A percentile compares a stretch with the other conserved stretches of the same genome.
phyloP scores from a whole-genome alignment of 2,113 vertebrate genomes.

The Platichthys stellatus region DNA sequence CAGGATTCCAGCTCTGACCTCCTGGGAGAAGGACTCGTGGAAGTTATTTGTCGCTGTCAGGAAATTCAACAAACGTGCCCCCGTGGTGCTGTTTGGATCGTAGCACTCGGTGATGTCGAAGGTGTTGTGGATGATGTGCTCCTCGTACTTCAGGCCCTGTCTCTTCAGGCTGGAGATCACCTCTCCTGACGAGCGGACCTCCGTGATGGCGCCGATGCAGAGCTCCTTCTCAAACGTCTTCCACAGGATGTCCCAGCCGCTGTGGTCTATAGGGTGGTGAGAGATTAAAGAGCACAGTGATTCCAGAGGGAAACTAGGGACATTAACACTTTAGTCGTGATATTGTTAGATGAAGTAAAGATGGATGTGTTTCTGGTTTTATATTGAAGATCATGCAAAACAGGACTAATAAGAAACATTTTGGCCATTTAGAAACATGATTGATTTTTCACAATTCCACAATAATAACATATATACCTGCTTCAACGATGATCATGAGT shows the following conservation, averaged over 20 bases:
- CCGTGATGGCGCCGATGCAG: constrained; percentile 34
- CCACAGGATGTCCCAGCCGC: constrained; percentile 73
- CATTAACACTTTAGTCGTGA: background rate
- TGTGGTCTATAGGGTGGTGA: constrained; percentile 26
- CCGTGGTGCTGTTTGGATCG: constrained; percentile 40
- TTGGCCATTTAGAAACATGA: background rate
- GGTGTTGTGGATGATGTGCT: constrained; percentile 51
- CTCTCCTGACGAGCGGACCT: constrained; percentile 64
- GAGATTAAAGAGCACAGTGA: background rate
- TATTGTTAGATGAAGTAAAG: no score
- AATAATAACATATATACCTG: constrained; percentile 58
- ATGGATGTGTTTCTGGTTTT: no score
- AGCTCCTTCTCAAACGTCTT: constrained; percentile 67
- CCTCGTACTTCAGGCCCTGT: constrained; percentile 69
- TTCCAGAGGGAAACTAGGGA: background rate
- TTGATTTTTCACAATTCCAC: background rate
- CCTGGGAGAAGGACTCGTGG: constrained; percentile 77
- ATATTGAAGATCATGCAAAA: no score
- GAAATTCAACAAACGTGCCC: constrained; percentile 65
- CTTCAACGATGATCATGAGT: constrained; percentile 82
- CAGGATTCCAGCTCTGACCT: constrained; percentile 81
- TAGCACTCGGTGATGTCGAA: constrained; percentile 76
- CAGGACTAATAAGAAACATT: no score
- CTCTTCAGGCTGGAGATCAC: constrained; percentile 56
- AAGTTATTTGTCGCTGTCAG: constrained; percentile 70